Percentiles rank a stretch among this genome's conserved stretches.
phyloP scores from a whole-genome alignment of 2,797 vertebrate genomes.

The Hippoglossus hippoglossus region DNA sequence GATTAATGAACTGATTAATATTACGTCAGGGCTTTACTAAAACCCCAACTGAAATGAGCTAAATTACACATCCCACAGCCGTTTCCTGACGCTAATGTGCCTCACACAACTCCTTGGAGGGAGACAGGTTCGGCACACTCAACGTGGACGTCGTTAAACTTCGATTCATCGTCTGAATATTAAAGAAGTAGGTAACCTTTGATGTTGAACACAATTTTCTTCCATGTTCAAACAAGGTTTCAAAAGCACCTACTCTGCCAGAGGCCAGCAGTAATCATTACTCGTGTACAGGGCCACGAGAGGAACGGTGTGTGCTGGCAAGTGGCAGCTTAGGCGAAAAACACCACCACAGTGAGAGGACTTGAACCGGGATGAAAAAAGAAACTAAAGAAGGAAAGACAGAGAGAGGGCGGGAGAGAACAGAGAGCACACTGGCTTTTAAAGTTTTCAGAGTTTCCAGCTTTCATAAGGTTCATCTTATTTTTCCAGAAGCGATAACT shows the following conservation, averaged over 20 bases:
- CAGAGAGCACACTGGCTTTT: constrained; percentile 33
- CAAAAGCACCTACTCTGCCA: constrained; percentile 57
- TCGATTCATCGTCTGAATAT: constrained; percentile 38
- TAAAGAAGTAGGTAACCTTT: constrained; percentile 60
- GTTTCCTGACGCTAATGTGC: constrained; percentile 62
- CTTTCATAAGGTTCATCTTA: constrained; percentile 33
- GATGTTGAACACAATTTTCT: constrained; percentile 57
- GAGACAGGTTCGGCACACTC: constrained; percentile 30
- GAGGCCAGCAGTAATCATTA: constrained; percentile 71
- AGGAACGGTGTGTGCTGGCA: constrained; percentile 34
- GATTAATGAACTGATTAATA: constrained; percentile 31
- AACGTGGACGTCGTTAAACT: constrained; percentile 24
- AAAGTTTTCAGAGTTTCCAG: constrained; percentile 42
- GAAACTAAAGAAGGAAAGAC: background rate
- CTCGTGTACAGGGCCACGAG: constrained; percentile 38
- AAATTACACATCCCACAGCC: constrained; percentile 72
- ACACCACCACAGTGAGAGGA: constrained; percentile 34
- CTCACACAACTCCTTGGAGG: constrained; percentile 49
- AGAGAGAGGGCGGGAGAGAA: constrained; percentile 6
- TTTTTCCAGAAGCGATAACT: constrained; percentile 41
- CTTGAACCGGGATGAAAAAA: constrained; percentile 26
- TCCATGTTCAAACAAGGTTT: constrained; percentile 50
- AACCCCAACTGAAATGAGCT: constrained; percentile 56
- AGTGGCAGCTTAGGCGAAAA: constrained; percentile 29
- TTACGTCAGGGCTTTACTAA: constrained; percentile 24